Conservation (phyloP, 1,140 invertebrate species). For the Trissolcus basalis region DNA sequence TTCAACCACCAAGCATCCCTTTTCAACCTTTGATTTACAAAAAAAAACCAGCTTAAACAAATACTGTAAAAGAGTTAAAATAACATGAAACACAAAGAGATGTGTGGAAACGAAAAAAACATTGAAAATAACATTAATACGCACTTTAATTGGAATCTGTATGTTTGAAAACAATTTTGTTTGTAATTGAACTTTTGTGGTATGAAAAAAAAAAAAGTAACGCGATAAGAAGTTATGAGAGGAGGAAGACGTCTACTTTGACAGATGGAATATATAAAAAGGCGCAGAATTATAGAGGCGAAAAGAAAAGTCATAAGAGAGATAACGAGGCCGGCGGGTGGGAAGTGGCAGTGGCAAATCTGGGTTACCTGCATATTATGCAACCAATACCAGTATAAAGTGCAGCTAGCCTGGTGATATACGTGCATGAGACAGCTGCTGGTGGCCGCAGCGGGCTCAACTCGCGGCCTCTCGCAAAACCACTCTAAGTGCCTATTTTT, state of each 20-base stretch:
- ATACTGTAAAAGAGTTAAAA: too few relatives aligned
- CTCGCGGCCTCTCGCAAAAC: conserved; percentile 21
- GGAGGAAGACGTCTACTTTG: conserved; percentile 1
- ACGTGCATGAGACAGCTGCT: conserved; percentile 42
- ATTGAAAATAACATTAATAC: too few relatives aligned
- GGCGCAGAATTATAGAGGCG: conserved; percentile 31
- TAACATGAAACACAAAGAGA: too few relatives aligned
- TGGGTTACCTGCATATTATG: conserved; percentile 74
- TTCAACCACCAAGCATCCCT: too few relatives aligned
- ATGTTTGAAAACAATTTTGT: too few relatives aligned
- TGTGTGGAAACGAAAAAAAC: too few relatives aligned
- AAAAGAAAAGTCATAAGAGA: conserved; percentile 54
- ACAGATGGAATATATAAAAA: conserved; percentile 5
- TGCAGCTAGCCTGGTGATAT: conserved; percentile 31
- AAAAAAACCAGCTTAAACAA: too few relatives aligned
- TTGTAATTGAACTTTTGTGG: too few relatives aligned
- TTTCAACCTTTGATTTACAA: too few relatives aligned
- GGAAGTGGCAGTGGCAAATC: conserved; percentile 68
- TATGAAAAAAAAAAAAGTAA: neutral
- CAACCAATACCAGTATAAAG: conserved; percentile 63
- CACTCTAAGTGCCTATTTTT: conserved; percentile 48
- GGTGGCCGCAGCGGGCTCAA: conserved; percentile 10
- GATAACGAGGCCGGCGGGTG: conserved; percentile 70
- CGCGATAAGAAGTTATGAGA: conserved; percentile 2
- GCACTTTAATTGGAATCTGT: too few relatives aligned